phyloP scores from a whole-genome alignment of 2,113 vertebrate genomes.

The Cyphomyrus discorhynchus region DNA sequence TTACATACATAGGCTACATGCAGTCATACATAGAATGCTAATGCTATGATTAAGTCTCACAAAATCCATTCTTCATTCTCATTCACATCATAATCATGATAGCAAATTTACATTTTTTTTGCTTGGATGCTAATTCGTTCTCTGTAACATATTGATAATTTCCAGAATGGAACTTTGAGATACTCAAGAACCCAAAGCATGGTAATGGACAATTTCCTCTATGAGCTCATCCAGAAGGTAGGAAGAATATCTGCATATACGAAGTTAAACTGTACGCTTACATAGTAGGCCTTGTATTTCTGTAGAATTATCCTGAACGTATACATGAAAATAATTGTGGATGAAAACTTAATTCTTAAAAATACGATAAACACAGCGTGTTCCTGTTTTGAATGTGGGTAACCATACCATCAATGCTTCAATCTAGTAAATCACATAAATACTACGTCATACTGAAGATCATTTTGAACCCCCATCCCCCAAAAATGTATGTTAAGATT shows the following conservation, averaged over 20 bases:
- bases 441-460: neutral
- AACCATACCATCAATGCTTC: neutral
- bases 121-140: neutral
- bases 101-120: neutral
- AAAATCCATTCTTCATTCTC: neutral
- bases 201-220: neutral
- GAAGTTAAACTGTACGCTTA: neutral
- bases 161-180: constrained; percentile 26
- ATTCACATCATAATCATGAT: neutral
- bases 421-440: neutral
- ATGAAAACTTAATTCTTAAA: neutral
- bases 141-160: constrained; percentile 5
- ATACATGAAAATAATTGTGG: neutral
- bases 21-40: neutral
- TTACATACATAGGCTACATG: neutral
- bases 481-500: neutral
- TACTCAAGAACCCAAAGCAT: neutral
- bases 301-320: neutral
- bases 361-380: neutral
- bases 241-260: neutral
- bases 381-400: neutral
- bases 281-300: neutral
- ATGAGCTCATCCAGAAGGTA: constrained; percentile 41
- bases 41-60: neutral
- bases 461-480: neutral